Base-by-base conservation (phyloP, 2,113 vertebrate genomes). In the Urocolius indicus region DNA sequence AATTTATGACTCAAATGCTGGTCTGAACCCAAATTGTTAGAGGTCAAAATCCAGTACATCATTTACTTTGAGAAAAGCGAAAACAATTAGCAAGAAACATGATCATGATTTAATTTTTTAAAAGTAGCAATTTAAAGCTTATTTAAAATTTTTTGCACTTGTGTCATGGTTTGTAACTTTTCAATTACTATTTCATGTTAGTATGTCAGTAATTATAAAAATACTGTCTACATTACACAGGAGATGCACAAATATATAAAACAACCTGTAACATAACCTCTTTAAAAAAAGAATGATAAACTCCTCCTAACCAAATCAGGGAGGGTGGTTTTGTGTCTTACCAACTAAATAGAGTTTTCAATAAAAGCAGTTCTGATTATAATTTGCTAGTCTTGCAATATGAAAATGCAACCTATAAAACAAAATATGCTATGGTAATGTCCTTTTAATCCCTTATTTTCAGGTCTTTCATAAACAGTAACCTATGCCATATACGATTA, bases 71-170 rank as follows among this genome's bases (percentile, higher is more conserved):
- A 95, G 92, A 90, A 93, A 93, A 93, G 59, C 76, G 88, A 82
- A 71, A 95, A 93, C 65, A 94, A 95, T 97, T 95, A 94, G 89
- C 83, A 87, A 61, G 83, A 94, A 96, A 95, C 66, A 87, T 30
- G 86, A 97, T 89, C 90, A 77, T n/a, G 65, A 84, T 78, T 71
- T 26, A 61, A 41, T 86, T 92, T 89, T 74, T 61, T 22, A 84
- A 81, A 93, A 84, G 89, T 78, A 84, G 80, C 89, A 89, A 94
- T 94, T 95, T 93, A 92, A 89, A 61, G 80, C 83, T 92, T 77
- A 96, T 91, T 96, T 88, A 59, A 75, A 93, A 74, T 52, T 71
- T 84, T 88, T 92, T 84, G 80, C 81, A 87, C 57, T 89, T 89
- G 76, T 95, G 92, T 92, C 84, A 89, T 43, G 73, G 76, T 89